A percentile compares a stretch with the other conserved stretches of the same genome.
Evolutionary conservation across 2,113 vertebrate genomes (phyloP).

Genomic region (Ageneiosus marmoratus): DNA sequence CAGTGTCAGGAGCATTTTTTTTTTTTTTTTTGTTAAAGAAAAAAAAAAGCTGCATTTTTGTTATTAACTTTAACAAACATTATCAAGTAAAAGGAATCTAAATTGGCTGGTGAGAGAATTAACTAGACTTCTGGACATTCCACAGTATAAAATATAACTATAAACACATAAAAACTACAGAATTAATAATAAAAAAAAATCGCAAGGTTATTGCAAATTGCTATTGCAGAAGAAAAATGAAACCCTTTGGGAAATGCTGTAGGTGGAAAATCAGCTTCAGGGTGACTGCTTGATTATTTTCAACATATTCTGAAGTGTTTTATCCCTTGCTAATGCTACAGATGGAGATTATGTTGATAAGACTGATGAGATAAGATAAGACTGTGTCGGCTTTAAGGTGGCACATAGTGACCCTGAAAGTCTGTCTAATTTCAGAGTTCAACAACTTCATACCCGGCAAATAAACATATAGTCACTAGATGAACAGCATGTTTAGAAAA

Average conservation of each 20-base stretch:
- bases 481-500: conserved; percentile 28
- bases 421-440: not conserved
- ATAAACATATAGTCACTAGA: not conserved
- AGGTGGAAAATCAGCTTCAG: not conserved
- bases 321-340: not conserved
- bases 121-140: not conserved
- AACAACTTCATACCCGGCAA: not conserved
- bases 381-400: not conserved
- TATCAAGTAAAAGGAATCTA: too few relatives aligned
- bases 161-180: too few relatives aligned
- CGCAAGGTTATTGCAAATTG: not conserved
- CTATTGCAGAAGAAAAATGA: not conserved
- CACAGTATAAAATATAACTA: not conserved
- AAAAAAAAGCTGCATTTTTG: conserved; percentile 7
- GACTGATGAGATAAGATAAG: too few relatives aligned
- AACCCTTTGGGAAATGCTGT: not conserved
- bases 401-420: not conserved
- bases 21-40: too few relatives aligned
- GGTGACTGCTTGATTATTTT: not conserved
- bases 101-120: not conserved
- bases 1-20: too few relatives aligned
- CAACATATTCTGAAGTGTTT: not conserved
- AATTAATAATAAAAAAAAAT: not conserved
- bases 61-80: not conserved
- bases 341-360: not conserved